Base-by-base conservation (phyloP, 2,113 vertebrate species). In the Columbina picui region DNA sequence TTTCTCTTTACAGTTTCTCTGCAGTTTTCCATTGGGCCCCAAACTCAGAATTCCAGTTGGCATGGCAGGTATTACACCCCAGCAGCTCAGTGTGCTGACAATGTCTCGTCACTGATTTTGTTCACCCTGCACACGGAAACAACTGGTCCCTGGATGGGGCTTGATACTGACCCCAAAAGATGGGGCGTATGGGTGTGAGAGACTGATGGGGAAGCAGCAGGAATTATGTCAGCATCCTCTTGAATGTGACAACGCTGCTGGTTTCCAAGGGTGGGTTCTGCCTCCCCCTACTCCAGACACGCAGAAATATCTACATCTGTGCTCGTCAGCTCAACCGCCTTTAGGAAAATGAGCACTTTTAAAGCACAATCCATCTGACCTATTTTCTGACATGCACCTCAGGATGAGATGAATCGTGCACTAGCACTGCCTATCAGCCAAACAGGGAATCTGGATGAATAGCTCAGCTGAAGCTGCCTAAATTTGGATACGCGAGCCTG, bases 321-420 rank as follows among this genome's bases (percentile, higher is more conserved):
- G 89, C 93, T 93, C 26, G 1, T 75, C 96, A 93, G 96, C 92
- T 78, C 77, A 69, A 55, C 12, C 0, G 90, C 92, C 90, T 32
- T 34, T 60, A 91, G 93, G 93, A 94, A 91, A 87, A 93, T 5
- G 84, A 94, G 90, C 93, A 68, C 87, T 55, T 78, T 61, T 30
- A 61, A 57, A 70, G 93, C 87, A 75, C 60, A 60, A 78, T 16
- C 92, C 87, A 75, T 75, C 92, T 97, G 96, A 96, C 96, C 92
- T 95, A 94, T 95, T 96, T 96, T 95, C 95, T 89, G 81, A 71
- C 90, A 30, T 12, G 78, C 77, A 96, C 87, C 96, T 97, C 25
- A 49, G 64, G 55, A 93, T 30, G 90, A 82, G 90, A 59, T 59
- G 84, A 78, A 83, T 2, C 43, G 18, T 75, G 84, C 50, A 3